phyloP scores from a whole-genome alignment of 2,797 vertebrate genomes.

The Sebastes wilsoni region DNA sequence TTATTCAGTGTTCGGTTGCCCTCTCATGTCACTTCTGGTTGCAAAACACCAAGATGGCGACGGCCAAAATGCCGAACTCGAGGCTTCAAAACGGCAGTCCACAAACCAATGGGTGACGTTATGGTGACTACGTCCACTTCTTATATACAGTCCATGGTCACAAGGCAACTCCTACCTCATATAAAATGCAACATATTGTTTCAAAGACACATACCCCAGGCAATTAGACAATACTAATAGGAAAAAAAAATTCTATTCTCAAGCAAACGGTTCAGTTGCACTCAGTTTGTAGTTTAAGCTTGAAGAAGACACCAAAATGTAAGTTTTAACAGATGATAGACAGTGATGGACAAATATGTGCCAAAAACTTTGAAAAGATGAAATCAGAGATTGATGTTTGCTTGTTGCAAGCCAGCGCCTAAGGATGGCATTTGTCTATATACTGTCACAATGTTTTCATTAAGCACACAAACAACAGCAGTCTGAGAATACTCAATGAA shows the following conservation, averaged over 20 bases:
- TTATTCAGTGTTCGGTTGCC: rapidly evolving
- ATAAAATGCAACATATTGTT: background rate
- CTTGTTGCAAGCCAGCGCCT: background rate
- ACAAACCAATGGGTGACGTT: too few relatives aligned
- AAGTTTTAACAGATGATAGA: background rate
- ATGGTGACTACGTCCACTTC: too few relatives aligned
- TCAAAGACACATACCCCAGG: background rate
- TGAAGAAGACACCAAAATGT: background rate
- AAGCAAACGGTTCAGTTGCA: background rate
- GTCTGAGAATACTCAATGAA: background rate
- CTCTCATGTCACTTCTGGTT: too few relatives aligned
- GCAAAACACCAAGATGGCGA: too few relatives aligned
- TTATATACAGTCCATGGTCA: background rate
- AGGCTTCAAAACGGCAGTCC: too few relatives aligned
- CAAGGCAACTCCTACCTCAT: background rate
- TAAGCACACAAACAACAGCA: background rate
- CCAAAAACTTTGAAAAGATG: background rate
- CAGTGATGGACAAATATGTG: background rate
- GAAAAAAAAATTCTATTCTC: background rate
- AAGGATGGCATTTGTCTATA: background rate
- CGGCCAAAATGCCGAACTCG: too few relatives aligned
- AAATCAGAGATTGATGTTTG: background rate
- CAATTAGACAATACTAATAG: background rate
- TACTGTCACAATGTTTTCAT: background rate
- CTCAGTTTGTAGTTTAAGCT: background rate